phyloP scores from a whole-genome alignment of 2,113 vertebrate genomes.

The Ginglymostoma cirratum region DNA sequence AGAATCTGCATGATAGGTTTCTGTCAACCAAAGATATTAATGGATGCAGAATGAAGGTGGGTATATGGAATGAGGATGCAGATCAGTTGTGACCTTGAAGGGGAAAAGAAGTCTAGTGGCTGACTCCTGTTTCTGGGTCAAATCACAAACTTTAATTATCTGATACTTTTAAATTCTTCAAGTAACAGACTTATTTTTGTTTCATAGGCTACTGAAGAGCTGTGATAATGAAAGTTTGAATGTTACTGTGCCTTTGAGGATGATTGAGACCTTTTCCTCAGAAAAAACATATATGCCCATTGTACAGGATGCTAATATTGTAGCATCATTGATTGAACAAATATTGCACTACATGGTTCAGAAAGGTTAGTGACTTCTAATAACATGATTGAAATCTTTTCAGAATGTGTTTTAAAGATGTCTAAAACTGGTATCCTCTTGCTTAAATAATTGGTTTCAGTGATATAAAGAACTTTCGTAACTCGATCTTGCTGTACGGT shows the following conservation, averaged over 20 bases:
- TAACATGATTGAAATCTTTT: not conserved
- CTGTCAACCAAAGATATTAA: not conserved
- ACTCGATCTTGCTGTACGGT: not conserved
- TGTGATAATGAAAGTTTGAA: constrained; percentile 80
- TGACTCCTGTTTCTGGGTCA: not conserved
- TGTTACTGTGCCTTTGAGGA: constrained; percentile 91
- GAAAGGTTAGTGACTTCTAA: constrained; percentile 68
- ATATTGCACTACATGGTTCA: constrained; percentile 97
- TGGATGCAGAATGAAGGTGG: not conserved
- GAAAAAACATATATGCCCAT: constrained; percentile 80
- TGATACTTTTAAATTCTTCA: not conserved
- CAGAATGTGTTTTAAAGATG: not conserved
- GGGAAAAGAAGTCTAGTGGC: not conserved
- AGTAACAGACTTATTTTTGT: constrained; percentile 36
- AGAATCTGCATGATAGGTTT: no score
- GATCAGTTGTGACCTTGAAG: not conserved
- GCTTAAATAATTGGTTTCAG: not conserved
- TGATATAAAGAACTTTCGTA: not conserved
- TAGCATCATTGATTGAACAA: constrained; percentile 85
- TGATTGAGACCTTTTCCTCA: constrained; percentile 91
- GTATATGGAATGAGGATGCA: not conserved
- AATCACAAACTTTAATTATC: not conserved
- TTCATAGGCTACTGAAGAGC: constrained; percentile 71
- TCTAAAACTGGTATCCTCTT: not conserved
- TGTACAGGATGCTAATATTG: constrained; percentile 70